A percentile compares a stretch with the other conserved stretches of the same genome.
phyloP scores from a whole-genome alignment of 2,888 invertebrate species.

The Hyposoter dolosus region DNA sequence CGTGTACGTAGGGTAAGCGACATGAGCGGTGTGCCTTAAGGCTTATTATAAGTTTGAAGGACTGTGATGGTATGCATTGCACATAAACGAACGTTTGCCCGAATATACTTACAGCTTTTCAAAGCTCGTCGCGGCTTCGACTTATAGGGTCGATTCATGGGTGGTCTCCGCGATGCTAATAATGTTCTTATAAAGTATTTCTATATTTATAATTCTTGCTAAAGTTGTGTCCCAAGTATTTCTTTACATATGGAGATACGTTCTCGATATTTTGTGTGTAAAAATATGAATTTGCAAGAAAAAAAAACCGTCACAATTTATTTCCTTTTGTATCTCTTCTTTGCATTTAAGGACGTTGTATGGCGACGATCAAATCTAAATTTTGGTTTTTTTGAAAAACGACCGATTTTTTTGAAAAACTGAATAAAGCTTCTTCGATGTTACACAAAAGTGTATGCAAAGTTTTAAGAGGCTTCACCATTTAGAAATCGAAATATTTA shows the following conservation, averaged over 20 bases:
- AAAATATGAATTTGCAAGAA: slow-evolving; percentile 45
- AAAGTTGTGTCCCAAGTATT: slow-evolving; percentile 33
- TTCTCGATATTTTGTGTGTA: slow-evolving; percentile 41
- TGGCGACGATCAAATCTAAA: too few species aligned
- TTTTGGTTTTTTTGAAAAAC: too few species aligned
- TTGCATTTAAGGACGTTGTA: too few species aligned
- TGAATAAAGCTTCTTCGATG: too few species aligned
- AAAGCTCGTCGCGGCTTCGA: slow-evolving; percentile 74
- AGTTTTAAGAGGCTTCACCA: too few species aligned
- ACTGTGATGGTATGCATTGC: slow-evolving; percentile 50
- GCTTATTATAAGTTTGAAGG: slow-evolving; percentile 81
- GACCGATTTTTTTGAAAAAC: too few species aligned
- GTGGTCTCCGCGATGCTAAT: slow-evolving; percentile 84
- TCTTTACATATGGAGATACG: slow-evolving; percentile 41
- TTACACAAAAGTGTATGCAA: too few species aligned
- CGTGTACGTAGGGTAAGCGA: slow-evolving; percentile 82
- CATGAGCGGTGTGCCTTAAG: slow-evolving; percentile 77
- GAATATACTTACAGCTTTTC: slow-evolving; percentile 37
- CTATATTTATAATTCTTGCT: slow-evolving; percentile 18
- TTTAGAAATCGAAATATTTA: too few species aligned
- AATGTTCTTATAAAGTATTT: slow-evolving; percentile 66
- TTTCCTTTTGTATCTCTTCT: background rate
- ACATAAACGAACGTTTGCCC: slow-evolving; percentile 8
- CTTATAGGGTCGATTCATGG: slow-evolving; percentile 82
- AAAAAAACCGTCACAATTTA: slow-evolving; percentile 3